Base-by-base conservation (phyloP, 2,888 invertebrate species). In the Xestoiulus laeticollis region DNA sequence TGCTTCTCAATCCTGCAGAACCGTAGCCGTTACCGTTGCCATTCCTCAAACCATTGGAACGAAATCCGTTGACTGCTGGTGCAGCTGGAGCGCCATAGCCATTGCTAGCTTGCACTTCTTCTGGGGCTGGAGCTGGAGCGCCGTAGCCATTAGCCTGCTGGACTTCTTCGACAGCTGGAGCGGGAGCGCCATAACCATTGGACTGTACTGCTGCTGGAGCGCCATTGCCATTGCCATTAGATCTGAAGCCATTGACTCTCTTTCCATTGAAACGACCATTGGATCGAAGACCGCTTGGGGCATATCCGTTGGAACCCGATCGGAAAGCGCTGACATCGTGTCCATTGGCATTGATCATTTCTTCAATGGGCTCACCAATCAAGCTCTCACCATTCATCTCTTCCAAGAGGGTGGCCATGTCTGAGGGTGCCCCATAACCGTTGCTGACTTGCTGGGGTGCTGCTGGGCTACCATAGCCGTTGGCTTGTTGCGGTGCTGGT, bases 391-490 rank as follows among this genome's bases (percentile, higher is more conserved):
- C 68, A 68, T 68, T 68, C 68, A 68, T 68, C 68, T 68, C 68
- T 68, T 68, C 68, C 26, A 68, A 26, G 12, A 68, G 6, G 26
- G 26, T 68, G 68, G 26, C 68, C 68, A 68, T 68, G 68, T 68
- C 68, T 14, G 12, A 1, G 10, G 68, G 68, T 33, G 84, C 84
- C 2, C 33, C 84, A 33, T 84, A 84, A 16, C 84, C 84, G n/a
- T 84, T 84, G 84, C 84, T 84, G n/a, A 84, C 84, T 33, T 84
- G 84, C 22, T 43, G 33, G 19, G 84, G 33, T 6, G 84, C 84
- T 30, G 84, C 44, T n/a, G n/a, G n/a, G 12, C 53, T 48, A 10
- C 78, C 87, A 78, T 87, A 68, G n/a, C 87, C 78, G n/a, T 87
- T 59, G 32, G n/a, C 68, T 38, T 87, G 87, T n/a, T 53, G 68